Conservation (phyloP, 2,797 vertebrate genomes). For the Stomatorhinus walkeri region DNA sequence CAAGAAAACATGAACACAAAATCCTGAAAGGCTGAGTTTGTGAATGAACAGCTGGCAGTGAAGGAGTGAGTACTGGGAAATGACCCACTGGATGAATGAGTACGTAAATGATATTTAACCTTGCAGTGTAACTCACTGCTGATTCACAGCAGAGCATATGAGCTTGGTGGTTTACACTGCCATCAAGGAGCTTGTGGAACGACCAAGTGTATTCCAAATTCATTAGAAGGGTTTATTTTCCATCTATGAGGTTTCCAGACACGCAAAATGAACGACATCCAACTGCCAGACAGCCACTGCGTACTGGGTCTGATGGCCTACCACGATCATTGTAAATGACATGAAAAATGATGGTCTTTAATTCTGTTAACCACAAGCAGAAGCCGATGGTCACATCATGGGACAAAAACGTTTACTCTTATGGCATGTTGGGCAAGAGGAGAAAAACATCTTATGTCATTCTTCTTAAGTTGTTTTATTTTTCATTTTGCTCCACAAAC, state of each 20-base stretch:
- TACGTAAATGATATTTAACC: neutral
- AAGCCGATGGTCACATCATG: constrained; percentile 7
- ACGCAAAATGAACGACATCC: neutral
- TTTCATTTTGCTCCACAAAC: neutral
- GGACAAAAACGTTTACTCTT: constrained; percentile 4
- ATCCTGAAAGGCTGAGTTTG: neutral
- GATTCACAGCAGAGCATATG: neutral
- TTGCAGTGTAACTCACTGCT: neutral
- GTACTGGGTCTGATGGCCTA: neutral
- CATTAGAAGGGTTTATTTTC: constrained; percentile 1
- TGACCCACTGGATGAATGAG: neutral
- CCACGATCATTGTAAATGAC: neutral
- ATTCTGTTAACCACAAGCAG: constrained; percentile 11
- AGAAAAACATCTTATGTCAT: constrained; percentile 4
- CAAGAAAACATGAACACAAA: neutral
- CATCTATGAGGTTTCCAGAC: constrained; percentile 10
- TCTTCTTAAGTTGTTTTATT: neutral
- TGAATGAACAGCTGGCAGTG: constrained; percentile 8
- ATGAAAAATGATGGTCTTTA: constrained; percentile 8
- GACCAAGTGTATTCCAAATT: neutral
- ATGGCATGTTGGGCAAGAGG: neutral
- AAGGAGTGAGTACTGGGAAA: neutral
- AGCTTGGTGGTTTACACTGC: constrained; percentile 6
- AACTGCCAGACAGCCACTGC: constrained; percentile 1
- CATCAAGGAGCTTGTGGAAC: neutral